Evolutionary conservation across 2,113 vertebrate species (phyloP).

Genomic region (Scolopax mira): DNA sequence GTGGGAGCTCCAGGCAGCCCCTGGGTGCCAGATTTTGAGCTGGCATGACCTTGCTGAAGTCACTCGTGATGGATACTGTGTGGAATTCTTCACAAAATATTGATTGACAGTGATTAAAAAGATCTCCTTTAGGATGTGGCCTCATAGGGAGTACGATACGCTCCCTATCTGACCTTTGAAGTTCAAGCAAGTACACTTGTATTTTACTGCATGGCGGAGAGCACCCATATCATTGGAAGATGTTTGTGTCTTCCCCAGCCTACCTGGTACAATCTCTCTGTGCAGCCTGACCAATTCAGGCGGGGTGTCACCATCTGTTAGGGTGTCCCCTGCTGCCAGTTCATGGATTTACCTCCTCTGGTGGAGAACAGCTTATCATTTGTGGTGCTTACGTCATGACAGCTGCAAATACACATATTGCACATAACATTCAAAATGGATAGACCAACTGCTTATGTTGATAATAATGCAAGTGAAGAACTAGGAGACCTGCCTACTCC

Average conservation of each 20-base stretch:
- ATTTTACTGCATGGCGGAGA: background rate
- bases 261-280: rapidly evolving
- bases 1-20: background rate
- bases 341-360: background rate
- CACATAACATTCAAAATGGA: background rate
- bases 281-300: background rate
- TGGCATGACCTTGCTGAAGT: background rate
- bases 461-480: background rate
- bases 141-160: rapidly evolving
- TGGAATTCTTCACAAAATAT: background rate
- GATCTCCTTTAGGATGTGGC: background rate
- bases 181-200: background rate
- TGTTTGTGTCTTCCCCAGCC: background rate
- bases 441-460: background rate
- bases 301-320: background rate
- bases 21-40: background rate
- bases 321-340: background rate
- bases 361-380: background rate
- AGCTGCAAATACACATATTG: background rate
- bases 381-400: rapidly evolving
- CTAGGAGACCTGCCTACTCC: background rate
- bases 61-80: rapidly evolving
- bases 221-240: background rate
- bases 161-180: background rate
- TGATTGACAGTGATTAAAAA: background rate